These are phyloP conservation scores for Dendrolimus pini DNA, from an alignment of 2,888 invertebrate species.

Conservation along the genomic window DNA sequence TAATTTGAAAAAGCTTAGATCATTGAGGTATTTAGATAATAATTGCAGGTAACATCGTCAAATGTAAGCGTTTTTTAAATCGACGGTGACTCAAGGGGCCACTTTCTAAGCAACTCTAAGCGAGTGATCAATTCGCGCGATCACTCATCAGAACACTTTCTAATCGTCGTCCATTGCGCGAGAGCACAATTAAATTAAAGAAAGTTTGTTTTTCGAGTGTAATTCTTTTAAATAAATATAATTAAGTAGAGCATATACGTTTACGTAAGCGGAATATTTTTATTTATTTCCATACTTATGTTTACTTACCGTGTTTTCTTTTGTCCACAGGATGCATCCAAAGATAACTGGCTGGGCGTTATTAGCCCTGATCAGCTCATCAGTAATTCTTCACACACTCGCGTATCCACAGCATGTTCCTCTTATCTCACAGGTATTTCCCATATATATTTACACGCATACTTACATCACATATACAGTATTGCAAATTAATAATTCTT, in stretches of 20 bases:
- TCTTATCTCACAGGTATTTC: constrained; percentile 61
- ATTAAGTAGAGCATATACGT: neutral
- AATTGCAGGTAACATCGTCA: constrained; percentile 32
- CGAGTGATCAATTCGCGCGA: constrained; percentile 65
- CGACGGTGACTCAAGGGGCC: constrained; percentile 42
- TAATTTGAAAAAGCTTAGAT: too few species aligned
- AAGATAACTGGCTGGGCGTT: constrained; percentile 82
- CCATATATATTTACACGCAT: too few species aligned
- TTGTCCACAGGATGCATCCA: constrained; percentile 77
- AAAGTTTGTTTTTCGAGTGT: constrained; percentile 22
- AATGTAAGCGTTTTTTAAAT: constrained; percentile 47
- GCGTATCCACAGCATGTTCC: constrained; percentile 78
- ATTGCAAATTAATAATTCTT: neutral
- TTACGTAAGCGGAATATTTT: neutral
- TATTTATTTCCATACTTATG: constrained; percentile 1
- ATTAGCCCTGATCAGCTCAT: constrained; percentile 81
- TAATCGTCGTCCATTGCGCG: constrained; percentile 54
- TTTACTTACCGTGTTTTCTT: constrained; percentile 25
- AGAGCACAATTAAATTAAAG: constrained; percentile 47
- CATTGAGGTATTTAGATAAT: too few species aligned
- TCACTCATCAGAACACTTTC: constrained; percentile 72
- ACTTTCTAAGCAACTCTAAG: constrained; percentile 66
- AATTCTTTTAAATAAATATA: constrained; percentile 10
- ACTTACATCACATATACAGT: too few species aligned
- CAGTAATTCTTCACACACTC: constrained; percentile 80